Evolutionary conservation across 2,888 invertebrate genomes (phyloP).

Genomic region (Drosophila niveifrons): DNA sequence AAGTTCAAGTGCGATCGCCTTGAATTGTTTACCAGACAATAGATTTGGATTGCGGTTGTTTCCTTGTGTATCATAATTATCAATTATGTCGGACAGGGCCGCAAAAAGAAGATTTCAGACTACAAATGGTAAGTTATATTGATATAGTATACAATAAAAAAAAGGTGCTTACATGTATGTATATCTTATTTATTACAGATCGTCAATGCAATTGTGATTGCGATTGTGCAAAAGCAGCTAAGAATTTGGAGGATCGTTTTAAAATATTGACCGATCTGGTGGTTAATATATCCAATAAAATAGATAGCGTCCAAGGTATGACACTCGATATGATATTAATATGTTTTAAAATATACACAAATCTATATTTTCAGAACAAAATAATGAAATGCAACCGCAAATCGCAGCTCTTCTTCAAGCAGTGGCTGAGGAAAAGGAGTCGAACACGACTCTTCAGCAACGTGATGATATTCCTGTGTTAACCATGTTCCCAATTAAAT

Average conservation of each 20-base stretch:
- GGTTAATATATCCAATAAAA: neutral
- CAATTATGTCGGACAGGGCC: too few species aligned
- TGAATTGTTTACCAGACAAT: too few species aligned
- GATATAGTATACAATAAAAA: too few species aligned
- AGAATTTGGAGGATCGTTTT: slow-evolving; percentile 1
- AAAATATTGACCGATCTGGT: neutral
- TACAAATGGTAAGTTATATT: too few species aligned
- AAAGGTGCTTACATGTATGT: too few species aligned
- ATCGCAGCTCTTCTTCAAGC: neutral
- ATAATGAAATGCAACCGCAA: slow-evolving; percentile 1
- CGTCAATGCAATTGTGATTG: neutral
- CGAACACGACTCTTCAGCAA: neutral
- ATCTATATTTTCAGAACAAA: neutral
- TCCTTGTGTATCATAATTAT: too few species aligned
- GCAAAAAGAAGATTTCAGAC: too few species aligned
- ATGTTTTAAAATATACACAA: neutral
- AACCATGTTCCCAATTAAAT: neutral
- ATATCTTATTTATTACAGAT: neutral
- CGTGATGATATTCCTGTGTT: neutral
- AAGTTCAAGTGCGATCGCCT: too few species aligned
- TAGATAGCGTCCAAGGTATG: neutral
- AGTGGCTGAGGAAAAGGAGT: neutral
- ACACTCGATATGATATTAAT: neutral
- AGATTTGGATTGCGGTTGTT: too few species aligned
- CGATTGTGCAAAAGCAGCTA: neutral